phyloP scores from a whole-genome alignment of 2,113 vertebrate species.

The Gorsachius goisagi region DNA sequence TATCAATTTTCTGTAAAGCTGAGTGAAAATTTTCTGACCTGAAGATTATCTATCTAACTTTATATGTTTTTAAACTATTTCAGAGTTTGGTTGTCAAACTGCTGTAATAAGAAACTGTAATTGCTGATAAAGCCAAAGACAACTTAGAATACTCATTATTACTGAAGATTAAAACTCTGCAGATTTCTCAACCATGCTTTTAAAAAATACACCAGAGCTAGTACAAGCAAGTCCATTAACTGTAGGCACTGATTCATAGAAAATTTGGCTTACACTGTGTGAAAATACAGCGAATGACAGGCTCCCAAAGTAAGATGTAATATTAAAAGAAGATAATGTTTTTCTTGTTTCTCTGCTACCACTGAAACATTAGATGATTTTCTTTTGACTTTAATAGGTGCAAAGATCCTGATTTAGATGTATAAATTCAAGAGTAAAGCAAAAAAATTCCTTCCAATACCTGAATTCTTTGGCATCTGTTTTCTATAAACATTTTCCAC shows the following conservation, averaged over 20 bases:
- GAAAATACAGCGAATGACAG: neutral
- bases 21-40: neutral
- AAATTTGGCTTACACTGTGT: neutral
- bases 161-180: neutral
- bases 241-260: neutral
- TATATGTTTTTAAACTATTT: neutral
- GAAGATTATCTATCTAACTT: neutral
- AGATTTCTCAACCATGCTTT: neutral
- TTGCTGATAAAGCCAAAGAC: neutral
- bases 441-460: slow-evolving; percentile 30
- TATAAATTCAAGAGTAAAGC: neutral
- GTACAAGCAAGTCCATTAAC: neutral
- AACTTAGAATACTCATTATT: neutral
- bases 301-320: neutral
- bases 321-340: neutral
- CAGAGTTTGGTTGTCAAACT: neutral
- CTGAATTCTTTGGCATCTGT: slow-evolving; percentile 76
- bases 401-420: neutral
- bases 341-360: neutral
- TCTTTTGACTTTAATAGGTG: neutral
- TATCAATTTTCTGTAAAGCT: neutral
- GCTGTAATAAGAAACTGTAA: neutral
- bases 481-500: slow-evolving; percentile 72
- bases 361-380: neutral
- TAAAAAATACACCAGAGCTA: neutral